Base-by-base conservation (phyloP, 64 coral and sea anemone species). In the Astreopora myriophthalma region DNA sequence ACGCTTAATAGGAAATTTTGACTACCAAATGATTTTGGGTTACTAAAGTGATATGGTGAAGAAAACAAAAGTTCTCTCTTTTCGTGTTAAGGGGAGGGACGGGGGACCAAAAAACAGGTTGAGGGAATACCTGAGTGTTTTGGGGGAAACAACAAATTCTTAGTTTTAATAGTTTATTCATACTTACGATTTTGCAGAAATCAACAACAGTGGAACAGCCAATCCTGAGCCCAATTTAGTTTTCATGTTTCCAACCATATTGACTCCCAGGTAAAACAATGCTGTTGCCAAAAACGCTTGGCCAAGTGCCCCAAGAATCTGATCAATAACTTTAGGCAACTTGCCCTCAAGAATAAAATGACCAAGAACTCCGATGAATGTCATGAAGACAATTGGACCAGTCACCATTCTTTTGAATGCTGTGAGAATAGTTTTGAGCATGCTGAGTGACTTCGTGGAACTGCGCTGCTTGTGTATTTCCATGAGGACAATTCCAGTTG, bases 231-330 rank as follows among this genome's bases (percentile, higher is more conserved):
- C 96, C 20, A 98, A 17, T 63, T 89, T 66, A 70, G 90, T 91
- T 57, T 75, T 98, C 88, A 98, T 92, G 32, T 89, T 98, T 84
- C 92, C 92, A 68, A 98, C 96, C 85, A 98, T 94, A 27, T 91
- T 94, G 39, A 98, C 71, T 26, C 96, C 96, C 72, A 98, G 62
- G 60, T 91, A 98, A 88, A 98, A 98, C 26, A 98, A 70, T 1
- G 96, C 76, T 62, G 88, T 89, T 37, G 96, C 96, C 55, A 88
- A 88, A 63, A 98, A 98, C 35, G 96, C 88, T 26, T 75, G 69
- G 48, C 96, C 60, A 75, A 98, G 92, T 8, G 49, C 85, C 24
- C 58, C 52, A 30, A 98, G 85, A 69, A 94, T 74, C 23, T 57
- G 11, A 51, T 89, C 33, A 7, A 94, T 1, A 58, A 87, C 40